Percentiles rank a stretch among this genome's conserved stretches.
Conservation (phyloP, 2,888 invertebrate genomes). For the Caenorhabditis drosophilae region DNA sequence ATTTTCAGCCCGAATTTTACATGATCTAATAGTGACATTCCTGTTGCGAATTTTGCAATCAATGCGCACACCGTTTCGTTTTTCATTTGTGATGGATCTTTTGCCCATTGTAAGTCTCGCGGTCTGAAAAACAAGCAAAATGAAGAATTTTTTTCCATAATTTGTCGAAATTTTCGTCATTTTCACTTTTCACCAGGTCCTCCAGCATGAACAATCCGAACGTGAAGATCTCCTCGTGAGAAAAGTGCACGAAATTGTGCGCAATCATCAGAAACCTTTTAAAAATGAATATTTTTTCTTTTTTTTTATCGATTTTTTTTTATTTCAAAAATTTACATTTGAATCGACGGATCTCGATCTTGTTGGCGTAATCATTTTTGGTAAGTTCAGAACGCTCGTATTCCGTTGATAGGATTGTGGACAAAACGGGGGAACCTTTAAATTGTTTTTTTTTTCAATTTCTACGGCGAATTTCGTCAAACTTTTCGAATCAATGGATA, state of each 20-base stretch:
- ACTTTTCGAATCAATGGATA: slow-evolving; percentile 26
- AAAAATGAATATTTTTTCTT: not conserved
- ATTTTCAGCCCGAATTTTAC: too few relatives aligned
- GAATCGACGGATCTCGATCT: slow-evolving; percentile 31
- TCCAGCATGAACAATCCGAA: slow-evolving; percentile 38
- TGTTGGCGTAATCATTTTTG: slow-evolving; percentile 20
- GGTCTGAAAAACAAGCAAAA: slow-evolving; percentile 26
- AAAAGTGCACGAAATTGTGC: slow-evolving; percentile 35
- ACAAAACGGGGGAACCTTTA: slow-evolving; percentile 42
- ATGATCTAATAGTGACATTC: slow-evolving; percentile 34
- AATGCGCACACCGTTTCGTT: slow-evolving; percentile 24
- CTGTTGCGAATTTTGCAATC: slow-evolving; percentile 30
- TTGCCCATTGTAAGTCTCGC: slow-evolving; percentile 33
- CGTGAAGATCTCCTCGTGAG: slow-evolving; percentile 43
- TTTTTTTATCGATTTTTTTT: not conserved
- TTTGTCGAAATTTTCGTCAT: not conserved
- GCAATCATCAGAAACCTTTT: slow-evolving; percentile 37
- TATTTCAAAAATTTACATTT: slow-evolving; percentile 13
- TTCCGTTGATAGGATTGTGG: slow-evolving; percentile 38
- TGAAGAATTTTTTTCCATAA: too few relatives aligned
- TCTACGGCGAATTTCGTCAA: not conserved
- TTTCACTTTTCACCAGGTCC: slow-evolving; percentile 36
- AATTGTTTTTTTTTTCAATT: not conserved
- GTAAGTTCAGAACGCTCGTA: slow-evolving; percentile 34
- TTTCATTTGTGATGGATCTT: slow-evolving; percentile 38